These are phyloP conservation scores for Zaprionus obscuricornis DNA, from an alignment of 2,888 invertebrate genomes.

Conservation along the genomic window DNA sequence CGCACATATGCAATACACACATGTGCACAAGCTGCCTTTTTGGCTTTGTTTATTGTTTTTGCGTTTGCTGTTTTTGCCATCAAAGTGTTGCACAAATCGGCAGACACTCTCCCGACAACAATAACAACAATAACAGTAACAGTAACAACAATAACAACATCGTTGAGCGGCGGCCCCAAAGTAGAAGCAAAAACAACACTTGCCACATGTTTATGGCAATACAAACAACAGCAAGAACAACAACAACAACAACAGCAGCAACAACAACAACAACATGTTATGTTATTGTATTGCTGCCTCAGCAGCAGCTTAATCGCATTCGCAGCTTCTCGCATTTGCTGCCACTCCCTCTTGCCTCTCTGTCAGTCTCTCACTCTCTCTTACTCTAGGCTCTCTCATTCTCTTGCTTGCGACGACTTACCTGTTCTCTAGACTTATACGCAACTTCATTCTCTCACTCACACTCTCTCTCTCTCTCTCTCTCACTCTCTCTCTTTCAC, in stretches of 20 bases:
- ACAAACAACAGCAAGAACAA: constrained; percentile 38
- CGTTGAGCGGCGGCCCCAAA: constrained; percentile 22
- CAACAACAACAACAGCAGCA: constrained; percentile 30
- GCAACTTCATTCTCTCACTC: neutral
- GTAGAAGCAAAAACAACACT: constrained; percentile 49
- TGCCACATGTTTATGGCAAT: constrained; percentile 66
- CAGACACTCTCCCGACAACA: constrained; percentile 54
- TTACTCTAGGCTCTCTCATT: constrained; percentile 6
- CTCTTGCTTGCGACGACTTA: no score
- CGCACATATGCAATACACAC: constrained; percentile 24
- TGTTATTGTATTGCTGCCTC: neutral
- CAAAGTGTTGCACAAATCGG: constrained; percentile 79
- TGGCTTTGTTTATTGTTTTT: constrained; percentile 69
- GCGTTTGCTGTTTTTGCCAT: constrained; percentile 58
- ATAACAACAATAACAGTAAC: constrained; percentile 15
- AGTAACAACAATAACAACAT: constrained; percentile 29
- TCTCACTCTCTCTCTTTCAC: neutral
- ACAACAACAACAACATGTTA: no score
- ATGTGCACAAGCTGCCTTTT: constrained; percentile 34
- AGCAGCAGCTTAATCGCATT: constrained; percentile 56
- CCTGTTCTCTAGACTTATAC: no score
- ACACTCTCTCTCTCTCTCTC: neutral
- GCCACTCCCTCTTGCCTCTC: neutral
- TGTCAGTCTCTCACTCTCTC: neutral
- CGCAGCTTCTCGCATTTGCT: constrained; percentile 47